These are phyloP conservation scores for Spodoptera littoralis DNA, from an alignment of 2,888 invertebrate genomes.

Conservation along the genomic window DNA sequence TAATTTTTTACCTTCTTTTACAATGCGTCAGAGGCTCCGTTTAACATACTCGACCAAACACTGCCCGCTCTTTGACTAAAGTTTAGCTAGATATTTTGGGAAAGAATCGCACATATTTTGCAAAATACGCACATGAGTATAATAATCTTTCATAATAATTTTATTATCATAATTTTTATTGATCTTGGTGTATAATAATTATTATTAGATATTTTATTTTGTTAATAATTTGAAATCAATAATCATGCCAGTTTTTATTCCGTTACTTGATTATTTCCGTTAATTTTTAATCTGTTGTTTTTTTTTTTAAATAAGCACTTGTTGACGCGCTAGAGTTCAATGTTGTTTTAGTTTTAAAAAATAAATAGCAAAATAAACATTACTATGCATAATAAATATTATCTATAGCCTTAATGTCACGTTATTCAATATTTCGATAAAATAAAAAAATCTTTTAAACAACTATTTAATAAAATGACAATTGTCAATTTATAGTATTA, in stretches of 20 bases:
- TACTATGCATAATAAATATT: background rate
- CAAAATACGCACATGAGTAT: constrained; percentile 29
- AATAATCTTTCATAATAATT: background rate
- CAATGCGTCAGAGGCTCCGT: constrained; percentile 29
- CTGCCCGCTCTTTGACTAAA: constrained; percentile 30
- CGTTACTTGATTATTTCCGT: constrained; percentile 14
- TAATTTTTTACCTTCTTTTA: background rate
- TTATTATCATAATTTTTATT: too few species aligned
- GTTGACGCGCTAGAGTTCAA: constrained; percentile 54
- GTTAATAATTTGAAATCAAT: too few species aligned
- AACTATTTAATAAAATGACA: constrained; percentile 10
- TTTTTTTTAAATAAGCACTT: constrained; percentile 35
- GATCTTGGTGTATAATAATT: too few species aligned
- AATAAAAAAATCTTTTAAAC: too few species aligned
- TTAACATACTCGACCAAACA: background rate
- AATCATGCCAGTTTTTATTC: background rate
- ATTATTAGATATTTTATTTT: too few species aligned
- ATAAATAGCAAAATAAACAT: constrained; percentile 8
- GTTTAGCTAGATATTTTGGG: constrained; percentile 13
- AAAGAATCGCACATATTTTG: constrained; percentile 31
- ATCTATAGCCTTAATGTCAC: background rate
- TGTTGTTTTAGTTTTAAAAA: constrained; percentile 44
- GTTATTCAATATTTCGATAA: too few species aligned
- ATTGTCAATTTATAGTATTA: constrained; percentile 7
- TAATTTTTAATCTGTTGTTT: constrained; percentile 30